phyloP scores from a whole-genome alignment of 2,888 invertebrate genomes.

The Pantelozetes paolii region DNA sequence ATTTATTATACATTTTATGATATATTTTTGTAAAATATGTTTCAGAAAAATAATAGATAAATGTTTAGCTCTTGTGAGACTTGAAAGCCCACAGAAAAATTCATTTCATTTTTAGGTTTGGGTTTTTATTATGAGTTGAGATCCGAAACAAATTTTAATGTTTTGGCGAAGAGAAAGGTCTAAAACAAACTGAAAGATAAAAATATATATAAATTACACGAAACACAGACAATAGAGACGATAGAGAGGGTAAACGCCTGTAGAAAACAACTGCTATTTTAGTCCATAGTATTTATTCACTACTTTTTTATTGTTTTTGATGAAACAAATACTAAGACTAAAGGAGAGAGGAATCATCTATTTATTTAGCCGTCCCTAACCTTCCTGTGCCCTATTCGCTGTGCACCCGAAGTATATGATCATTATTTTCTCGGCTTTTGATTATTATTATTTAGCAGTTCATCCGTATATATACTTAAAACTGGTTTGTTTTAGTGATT shows the following conservation, averaged over 20 bases:
- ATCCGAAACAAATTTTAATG: constrained; percentile 17
- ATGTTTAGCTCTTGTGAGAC: too few relatives aligned
- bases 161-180: neutral
- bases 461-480: neutral
- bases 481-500: constrained; percentile 32
- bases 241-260: constrained; percentile 12
- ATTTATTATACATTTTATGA: too few relatives aligned
- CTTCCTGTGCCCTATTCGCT: neutral
- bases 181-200: neutral
- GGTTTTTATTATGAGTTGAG: neutral
- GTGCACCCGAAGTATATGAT: neutral
- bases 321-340: neutral
- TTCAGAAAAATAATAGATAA: neutral
- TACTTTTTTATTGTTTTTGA: constrained; percentile 1
- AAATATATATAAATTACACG: constrained; percentile 8
- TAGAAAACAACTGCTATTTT: neutral
- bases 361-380: neutral
- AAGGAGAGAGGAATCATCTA: neutral
- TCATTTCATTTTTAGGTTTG: neutral
- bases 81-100: constrained; percentile 18
- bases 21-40: too few relatives aligned
- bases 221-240: neutral
- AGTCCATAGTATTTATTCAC: neutral
- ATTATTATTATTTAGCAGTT: neutral
- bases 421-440: neutral